These are phyloP conservation scores for Hapalemur alaotrensis DNA, from an alignment of 2,797 vertebrate species.

Conservation along the genomic window DNA sequence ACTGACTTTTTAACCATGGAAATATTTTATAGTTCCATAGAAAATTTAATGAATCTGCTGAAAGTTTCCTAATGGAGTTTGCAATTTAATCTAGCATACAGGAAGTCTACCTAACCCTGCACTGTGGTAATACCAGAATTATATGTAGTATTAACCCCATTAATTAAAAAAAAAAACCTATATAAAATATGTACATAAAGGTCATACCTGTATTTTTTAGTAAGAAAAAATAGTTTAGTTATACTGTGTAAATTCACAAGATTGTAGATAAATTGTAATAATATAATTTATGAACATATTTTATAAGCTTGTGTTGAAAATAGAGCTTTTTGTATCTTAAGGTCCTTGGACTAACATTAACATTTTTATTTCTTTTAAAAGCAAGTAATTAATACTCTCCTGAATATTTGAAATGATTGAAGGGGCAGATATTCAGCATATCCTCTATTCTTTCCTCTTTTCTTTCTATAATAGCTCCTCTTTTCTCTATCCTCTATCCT, in stretches of 20 bases:
- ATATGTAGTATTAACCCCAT: neutral
- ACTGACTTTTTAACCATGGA: neutral
- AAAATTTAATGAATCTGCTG: neutral
- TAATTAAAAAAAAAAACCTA: neutral
- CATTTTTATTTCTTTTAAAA: slow-evolving; percentile 27
- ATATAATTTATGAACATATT: neutral
- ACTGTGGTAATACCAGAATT: neutral
- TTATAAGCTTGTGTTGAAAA: slow-evolving; percentile 27
- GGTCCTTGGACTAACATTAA: neutral
- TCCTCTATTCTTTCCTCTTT: neutral
- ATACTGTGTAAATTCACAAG: neutral
- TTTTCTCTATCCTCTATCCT: neutral
- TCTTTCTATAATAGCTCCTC: neutral
- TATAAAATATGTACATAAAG: neutral
- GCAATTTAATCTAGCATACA: neutral
- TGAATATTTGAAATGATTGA: neutral
- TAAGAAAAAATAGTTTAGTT: slow-evolving; percentile 16
- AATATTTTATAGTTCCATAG: neutral
- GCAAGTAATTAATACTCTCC: slow-evolving; percentile 25
- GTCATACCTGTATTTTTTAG: neutral
- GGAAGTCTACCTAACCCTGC: neutral
- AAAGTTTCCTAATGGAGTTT: neutral
- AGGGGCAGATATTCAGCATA: neutral
- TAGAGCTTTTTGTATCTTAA: neutral
- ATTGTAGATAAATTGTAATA: neutral